These are phyloP conservation scores for Beris morrisii DNA, from an alignment of 2,888 invertebrate species.

Conservation along the genomic window DNA sequence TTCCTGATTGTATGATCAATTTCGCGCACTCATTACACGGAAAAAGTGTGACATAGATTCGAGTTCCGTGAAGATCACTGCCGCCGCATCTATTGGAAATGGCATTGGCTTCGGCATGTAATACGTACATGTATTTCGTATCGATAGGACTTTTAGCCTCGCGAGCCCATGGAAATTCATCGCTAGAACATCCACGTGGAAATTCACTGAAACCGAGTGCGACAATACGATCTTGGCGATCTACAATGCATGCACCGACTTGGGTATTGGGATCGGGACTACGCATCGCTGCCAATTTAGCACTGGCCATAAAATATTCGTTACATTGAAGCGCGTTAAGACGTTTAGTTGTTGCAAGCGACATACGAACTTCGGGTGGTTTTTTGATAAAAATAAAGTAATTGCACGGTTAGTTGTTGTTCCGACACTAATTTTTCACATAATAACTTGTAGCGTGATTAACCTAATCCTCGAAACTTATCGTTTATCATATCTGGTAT, in stretches of 20 bases:
- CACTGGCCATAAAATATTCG: conserved; percentile 95
- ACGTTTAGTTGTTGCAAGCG: too few species aligned
- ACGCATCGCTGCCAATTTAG: conserved; percentile 85
- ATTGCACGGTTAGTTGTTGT: too few species aligned
- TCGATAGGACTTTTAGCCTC: conserved; percentile 60
- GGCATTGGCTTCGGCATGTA: conserved; percentile 98
- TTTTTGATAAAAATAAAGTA: too few species aligned
- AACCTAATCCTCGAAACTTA: too few species aligned
- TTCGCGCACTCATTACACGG: conserved; percentile 99
- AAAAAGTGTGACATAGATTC: conserved; percentile 86
- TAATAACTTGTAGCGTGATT: too few species aligned
- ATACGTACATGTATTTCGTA: conserved; percentile 87
- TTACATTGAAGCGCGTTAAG: conserved; percentile 63
- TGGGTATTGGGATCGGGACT: conserved; percentile 94
- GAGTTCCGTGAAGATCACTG: conserved; percentile 72
- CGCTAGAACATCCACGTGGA: conserved; percentile 87
- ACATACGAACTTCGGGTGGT: too few species aligned
- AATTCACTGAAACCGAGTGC: conserved; percentile 97
- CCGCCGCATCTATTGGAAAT: conserved; percentile 86
- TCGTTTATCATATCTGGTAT: too few species aligned
- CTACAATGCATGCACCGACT: conserved; percentile 95
- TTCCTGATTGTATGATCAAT: conserved; percentile 91
- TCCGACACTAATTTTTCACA: too few species aligned
- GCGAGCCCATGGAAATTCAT: conserved; percentile 88
- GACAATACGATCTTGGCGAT: conserved; percentile 80